These are phyloP conservation scores for Sminthopsis crassicaudata DNA, from an alignment of 2,113 vertebrate species.

Conservation along the genomic window DNA sequence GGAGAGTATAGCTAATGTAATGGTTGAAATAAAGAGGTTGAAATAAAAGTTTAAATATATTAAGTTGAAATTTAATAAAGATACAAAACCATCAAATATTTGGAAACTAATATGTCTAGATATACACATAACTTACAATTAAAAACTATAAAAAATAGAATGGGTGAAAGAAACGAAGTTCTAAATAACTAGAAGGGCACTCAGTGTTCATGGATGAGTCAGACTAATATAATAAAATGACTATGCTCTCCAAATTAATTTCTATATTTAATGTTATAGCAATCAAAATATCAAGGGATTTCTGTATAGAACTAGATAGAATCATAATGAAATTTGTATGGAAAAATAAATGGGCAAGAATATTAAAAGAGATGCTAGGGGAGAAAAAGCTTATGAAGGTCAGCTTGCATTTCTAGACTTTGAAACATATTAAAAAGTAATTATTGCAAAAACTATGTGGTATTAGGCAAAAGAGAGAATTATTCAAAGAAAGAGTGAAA, in stretches of 20 bases:
- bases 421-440: not conserved
- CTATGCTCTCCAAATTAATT: not conserved
- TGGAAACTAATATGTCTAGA: not conserved
- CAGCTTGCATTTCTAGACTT: not conserved
- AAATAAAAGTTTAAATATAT: not conserved
- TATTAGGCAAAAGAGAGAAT: not conserved
- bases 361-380: not conserved
- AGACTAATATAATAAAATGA: not conserved
- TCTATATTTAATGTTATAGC: not conserved
- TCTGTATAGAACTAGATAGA: not conserved
- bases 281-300: not conserved
- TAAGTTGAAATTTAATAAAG: not conserved
- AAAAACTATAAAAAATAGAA: not conserved
- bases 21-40: not conserved
- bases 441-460: not conserved
- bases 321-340: not conserved
- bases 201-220: not conserved
- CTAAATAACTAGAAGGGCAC: not conserved
- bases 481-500: not conserved
- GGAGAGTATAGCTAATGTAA: not conserved
- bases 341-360: not conserved
- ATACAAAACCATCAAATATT: not conserved
- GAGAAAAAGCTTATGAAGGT: not conserved
- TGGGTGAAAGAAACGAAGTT: not conserved
- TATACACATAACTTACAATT: not conserved